These are phyloP conservation scores for Digitonthophagus gazella DNA, from an alignment of 2,888 invertebrate species.

Conservation along the genomic window DNA sequence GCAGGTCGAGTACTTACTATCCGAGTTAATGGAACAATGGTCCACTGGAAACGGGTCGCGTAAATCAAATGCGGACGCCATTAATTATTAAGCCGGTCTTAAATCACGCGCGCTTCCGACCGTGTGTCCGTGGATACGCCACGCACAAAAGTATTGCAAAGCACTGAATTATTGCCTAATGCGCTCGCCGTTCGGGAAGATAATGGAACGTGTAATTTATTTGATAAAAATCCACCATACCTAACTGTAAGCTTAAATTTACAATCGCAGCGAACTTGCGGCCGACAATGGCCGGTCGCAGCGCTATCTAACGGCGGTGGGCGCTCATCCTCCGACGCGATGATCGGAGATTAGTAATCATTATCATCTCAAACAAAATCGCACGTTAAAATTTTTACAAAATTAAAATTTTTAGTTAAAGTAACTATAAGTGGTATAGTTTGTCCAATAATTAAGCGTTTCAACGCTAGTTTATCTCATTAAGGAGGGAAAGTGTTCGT, in stretches of 20 bases:
- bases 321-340: neutral
- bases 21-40: neutral
- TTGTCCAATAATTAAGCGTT: neutral
- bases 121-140: neutral
- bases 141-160: constrained; percentile 7
- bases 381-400: neutral
- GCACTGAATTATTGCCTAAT: constrained; percentile 14
- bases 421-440: neutral
- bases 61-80: neutral
- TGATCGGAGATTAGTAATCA: neutral
- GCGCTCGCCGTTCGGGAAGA: constrained; percentile 2
- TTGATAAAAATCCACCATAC: constrained; percentile 3
- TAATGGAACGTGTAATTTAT: constrained; percentile 16
- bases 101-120: neutral
- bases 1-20: neutral
- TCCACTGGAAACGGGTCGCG: neutral
- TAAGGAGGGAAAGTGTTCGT: neutral
- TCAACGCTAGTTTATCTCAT: neutral
- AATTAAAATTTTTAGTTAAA: neutral
- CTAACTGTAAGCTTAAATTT: constrained; percentile 10
- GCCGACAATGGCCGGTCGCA: neutral
- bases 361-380: neutral
- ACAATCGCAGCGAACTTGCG: neutral
- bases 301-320: neutral
- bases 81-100: neutral